These are phyloP conservation scores for Chelmon rostratus DNA, from an alignment of 2,797 vertebrate species.

Conservation along the genomic window DNA sequence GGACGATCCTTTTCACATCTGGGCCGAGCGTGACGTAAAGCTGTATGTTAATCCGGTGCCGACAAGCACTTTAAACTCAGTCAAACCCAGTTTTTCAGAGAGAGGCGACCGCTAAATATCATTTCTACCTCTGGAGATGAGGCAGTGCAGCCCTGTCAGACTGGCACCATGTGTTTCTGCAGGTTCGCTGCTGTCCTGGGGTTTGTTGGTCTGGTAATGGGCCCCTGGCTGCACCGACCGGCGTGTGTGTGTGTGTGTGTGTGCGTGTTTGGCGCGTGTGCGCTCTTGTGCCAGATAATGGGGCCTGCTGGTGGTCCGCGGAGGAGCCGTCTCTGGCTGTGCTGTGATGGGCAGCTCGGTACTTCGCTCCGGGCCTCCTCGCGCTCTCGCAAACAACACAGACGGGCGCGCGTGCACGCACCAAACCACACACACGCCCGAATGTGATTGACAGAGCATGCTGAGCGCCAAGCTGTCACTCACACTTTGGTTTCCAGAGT, in stretches of 20 bases:
- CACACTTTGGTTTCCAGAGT: slow-evolving; percentile 57
- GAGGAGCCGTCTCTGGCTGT: slow-evolving; percentile 59
- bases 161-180: slow-evolving; percentile 47
- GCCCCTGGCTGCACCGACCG: slow-evolving; percentile 58
- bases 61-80: slow-evolving; percentile 48
- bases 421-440: slow-evolving; percentile 14
- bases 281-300: slow-evolving; percentile 65
- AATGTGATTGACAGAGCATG: slow-evolving; percentile 69
- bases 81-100: slow-evolving; percentile 36
- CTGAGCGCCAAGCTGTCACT: slow-evolving; percentile 74
- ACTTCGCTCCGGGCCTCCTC: slow-evolving; percentile 54
- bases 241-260: slow-evolving; percentile 53
- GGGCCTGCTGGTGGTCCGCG: slow-evolving; percentile 58
- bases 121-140: slow-evolving; percentile 51
- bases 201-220: slow-evolving; percentile 67
- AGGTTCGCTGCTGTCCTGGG: slow-evolving; percentile 57
- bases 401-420: slow-evolving; percentile 24
- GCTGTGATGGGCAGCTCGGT: slow-evolving; percentile 71
- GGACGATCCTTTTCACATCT: slow-evolving; percentile 45
- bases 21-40: slow-evolving; percentile 25
- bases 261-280: slow-evolving; percentile 38
- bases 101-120: slow-evolving; percentile 28
- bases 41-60: slow-evolving; percentile 34
- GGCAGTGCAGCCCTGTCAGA: slow-evolving; percentile 50
- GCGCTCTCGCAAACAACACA: not conserved